A percentile compares a stretch with the other conserved stretches of the same genome.
Conservation (phyloP, 1,140 invertebrate genomes). For the Lepidurus apus region DNA sequence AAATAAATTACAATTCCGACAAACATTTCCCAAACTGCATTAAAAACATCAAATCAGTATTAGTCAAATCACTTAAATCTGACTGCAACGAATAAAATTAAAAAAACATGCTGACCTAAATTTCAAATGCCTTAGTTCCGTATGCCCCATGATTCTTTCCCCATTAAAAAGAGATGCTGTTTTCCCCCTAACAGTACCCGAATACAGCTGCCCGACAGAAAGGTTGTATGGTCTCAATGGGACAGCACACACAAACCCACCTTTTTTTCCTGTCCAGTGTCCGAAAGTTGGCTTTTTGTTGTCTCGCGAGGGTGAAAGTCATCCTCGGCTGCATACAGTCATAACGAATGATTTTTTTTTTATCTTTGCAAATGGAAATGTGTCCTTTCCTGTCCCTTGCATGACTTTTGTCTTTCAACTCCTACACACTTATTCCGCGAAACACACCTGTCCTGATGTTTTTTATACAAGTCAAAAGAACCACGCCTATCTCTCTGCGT, state of each 20-base stretch:
- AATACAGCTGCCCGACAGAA: not conserved
- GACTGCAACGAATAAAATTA: not conserved
- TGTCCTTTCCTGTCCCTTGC: not conserved
- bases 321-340: not conserved
- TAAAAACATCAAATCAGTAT: not conserved
- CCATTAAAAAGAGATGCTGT: not conserved
- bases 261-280: not conserved
- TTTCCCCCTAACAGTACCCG: not conserved
- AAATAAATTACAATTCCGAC: slow-evolving; percentile 11
- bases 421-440: not conserved
- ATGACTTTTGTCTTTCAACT: not conserved
- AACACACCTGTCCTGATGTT: slow-evolving; percentile 18
- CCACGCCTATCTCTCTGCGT: not conserved
- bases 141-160: not conserved
- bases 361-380: not conserved
- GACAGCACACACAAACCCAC: not conserved
- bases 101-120: not conserved
- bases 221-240: not conserved
- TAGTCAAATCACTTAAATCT: too few relatives aligned
- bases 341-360: not conserved
- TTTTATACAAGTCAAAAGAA: not conserved
- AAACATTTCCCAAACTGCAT: not conserved
- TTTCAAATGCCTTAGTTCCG: not conserved
- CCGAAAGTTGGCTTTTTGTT: not conserved
- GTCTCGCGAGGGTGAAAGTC: not conserved